Conservation (phyloP, 2,113 vertebrate genomes). For the Caloenas nicobarica region DNA sequence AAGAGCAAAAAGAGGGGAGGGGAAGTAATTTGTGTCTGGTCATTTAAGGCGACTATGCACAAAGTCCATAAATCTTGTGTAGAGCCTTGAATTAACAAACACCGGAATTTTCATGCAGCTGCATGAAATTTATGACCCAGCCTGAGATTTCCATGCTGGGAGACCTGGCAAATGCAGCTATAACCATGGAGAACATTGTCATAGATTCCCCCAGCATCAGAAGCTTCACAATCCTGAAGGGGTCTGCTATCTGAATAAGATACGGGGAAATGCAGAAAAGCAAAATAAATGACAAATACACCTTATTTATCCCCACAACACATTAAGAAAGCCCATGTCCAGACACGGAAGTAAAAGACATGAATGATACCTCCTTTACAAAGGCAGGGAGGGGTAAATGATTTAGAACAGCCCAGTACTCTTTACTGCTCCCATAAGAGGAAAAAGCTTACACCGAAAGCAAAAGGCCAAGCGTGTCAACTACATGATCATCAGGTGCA, state of each 20-base stretch:
- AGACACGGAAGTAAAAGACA: background rate
- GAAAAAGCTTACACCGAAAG: background rate
- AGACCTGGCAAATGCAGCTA: background rate
- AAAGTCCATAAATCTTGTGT: background rate
- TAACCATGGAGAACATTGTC: background rate
- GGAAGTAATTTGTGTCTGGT: background rate
- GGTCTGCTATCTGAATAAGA: background rate
- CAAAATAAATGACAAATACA: background rate
- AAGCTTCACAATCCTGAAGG: background rate
- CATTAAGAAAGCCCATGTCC: fast-evolving
- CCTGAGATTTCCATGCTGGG: background rate
- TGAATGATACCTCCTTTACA: background rate
- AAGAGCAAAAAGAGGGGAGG: background rate
- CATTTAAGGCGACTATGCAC: background rate
- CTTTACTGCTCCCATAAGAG: background rate
- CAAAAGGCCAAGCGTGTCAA: background rate
- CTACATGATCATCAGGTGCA: background rate
- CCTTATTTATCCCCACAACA: background rate
- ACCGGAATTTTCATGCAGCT: background rate
- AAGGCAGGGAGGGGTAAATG: background rate
- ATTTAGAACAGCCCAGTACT: background rate
- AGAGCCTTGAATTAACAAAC: background rate
- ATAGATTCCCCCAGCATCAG: background rate
- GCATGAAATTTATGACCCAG: background rate
- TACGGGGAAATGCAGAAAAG: background rate